phyloP scores from a whole-genome alignment of 2,113 vertebrate species.

The Xenotilapia caudafasciata region DNA sequence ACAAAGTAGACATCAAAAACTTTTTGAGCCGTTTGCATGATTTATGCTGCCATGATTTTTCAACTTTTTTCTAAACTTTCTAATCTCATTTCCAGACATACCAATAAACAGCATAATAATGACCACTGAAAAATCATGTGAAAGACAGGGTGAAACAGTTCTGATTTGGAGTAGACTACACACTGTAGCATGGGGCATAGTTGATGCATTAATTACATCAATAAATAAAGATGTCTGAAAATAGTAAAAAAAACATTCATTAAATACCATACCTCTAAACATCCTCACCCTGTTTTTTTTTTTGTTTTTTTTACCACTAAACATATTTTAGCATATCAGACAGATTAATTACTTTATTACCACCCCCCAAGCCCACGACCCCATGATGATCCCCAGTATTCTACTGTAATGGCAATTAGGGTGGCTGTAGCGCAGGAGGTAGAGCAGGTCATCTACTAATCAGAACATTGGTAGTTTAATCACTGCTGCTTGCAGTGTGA shows the following conservation, averaged over 20 bases:
- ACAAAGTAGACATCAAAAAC: neutral
- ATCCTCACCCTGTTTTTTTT: neutral
- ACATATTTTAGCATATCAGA: neutral
- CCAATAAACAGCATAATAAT: neutral
- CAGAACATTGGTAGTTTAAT: neutral
- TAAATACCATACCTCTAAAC: neutral
- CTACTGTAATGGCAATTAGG: neutral
- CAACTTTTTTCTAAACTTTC: neutral
- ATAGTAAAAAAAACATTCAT: fast-evolving
- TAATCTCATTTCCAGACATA: neutral
- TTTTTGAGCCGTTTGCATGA: neutral
- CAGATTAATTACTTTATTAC: neutral
- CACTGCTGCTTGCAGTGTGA: neutral
- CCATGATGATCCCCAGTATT: neutral
- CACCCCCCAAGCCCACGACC: neutral
- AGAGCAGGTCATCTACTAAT: neutral
- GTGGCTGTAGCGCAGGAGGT: neutral
- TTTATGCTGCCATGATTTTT: neutral
- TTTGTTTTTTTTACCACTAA: neutral
- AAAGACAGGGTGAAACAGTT: neutral
- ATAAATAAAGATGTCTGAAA: neutral
- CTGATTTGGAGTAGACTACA: neutral
- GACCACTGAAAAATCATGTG: neutral
- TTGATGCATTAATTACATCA: neutral
- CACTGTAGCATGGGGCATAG: neutral